Evolutionary conservation across 2,113 vertebrate species (phyloP), one percentile per base, ranked within the genome.

Genomic region (Lamprotornis superbus): DNA sequence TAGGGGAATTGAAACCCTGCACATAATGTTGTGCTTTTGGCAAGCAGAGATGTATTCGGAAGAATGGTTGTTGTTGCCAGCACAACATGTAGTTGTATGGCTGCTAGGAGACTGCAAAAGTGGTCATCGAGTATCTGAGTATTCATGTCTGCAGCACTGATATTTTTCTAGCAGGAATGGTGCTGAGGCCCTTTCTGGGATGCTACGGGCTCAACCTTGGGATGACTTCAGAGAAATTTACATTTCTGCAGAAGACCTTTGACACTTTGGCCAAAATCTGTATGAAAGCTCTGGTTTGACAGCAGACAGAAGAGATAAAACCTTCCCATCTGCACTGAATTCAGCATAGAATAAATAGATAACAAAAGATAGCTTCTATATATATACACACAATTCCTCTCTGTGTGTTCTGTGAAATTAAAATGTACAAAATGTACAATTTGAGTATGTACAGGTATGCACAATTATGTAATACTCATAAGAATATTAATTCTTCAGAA

Each of bases 41-140:
- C 31, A 89, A 67, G 44, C 7, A 49, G 40, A 49, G 16, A 8
- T 37, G 23, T 30, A 5, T 27, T 24, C 4, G 3, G 21, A 68
- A 68, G 30, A 50, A 37, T 9, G 10, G 12, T 17, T 18, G 28
- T 8, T 74, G 19, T 33, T 8, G 3, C 13, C 31, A 25, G 10
- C 46, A 20, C 4, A 9, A 21, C 0, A 2, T 17, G 7, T 18
- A 12, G 39, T 31, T 69, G 20, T 2, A 4, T 13, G 46, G 40
- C 61, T 82, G 17, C 16, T 25, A 16, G 35, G 35, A 59, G 21
- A 39, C 21, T 15, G 21, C 42, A 46, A 9, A 69, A 21, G 22
- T 21, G 31, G 25, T 20, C 37, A 21, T 35, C 31, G 39, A 28
- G 1, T 40, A 6, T 11, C 56, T 50, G 56, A 33, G 15, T 21